phyloP scores from a whole-genome alignment of 2,113 vertebrate genomes.

The Protobothrops flavoviridis region DNA sequence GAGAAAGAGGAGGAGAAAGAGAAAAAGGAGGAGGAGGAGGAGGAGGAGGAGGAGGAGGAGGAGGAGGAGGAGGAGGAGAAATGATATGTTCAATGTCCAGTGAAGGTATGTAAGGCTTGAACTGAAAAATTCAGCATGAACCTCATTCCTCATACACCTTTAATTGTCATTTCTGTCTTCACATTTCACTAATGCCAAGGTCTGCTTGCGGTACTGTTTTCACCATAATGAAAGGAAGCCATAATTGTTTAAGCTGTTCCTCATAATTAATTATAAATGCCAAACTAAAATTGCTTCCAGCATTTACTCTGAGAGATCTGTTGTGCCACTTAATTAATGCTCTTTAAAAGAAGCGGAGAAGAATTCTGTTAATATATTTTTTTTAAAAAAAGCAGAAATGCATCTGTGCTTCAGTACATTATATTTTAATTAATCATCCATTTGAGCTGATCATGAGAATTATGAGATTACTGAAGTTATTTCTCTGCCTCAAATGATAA shows the following conservation, averaged over 20 bases:
- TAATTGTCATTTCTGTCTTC: slow-evolving; percentile 28
- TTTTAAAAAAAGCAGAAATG: not conserved
- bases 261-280: slow-evolving; percentile 43
- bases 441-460: slow-evolving; percentile 4
- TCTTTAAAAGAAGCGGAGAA: slow-evolving; percentile 22
- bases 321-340: slow-evolving; percentile 11
- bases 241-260: slow-evolving; percentile 47
- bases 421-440: slow-evolving; percentile 23
- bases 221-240: slow-evolving; percentile 43
- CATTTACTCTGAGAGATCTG: slow-evolving; percentile 18
- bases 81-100: no score
- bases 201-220: slow-evolving; percentile 32
- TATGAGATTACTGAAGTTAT: not conserved
- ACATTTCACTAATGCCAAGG: slow-evolving; percentile 38
- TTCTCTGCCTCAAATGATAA: slow-evolving; percentile 18
- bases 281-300: slow-evolving; percentile 17
- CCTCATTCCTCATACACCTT: slow-evolving; percentile 28
- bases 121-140: not conserved
- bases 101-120: not conserved
- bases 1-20: not conserved
- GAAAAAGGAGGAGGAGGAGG: not conserved
- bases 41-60: not conserved
- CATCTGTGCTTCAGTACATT: slow-evolving; percentile 14
- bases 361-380: not conserved
- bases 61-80: not conserved